Evolutionary conservation across 2,797 vertebrate genomes (phyloP).

Genomic region (Eleutherodactylus coqui): DNA sequence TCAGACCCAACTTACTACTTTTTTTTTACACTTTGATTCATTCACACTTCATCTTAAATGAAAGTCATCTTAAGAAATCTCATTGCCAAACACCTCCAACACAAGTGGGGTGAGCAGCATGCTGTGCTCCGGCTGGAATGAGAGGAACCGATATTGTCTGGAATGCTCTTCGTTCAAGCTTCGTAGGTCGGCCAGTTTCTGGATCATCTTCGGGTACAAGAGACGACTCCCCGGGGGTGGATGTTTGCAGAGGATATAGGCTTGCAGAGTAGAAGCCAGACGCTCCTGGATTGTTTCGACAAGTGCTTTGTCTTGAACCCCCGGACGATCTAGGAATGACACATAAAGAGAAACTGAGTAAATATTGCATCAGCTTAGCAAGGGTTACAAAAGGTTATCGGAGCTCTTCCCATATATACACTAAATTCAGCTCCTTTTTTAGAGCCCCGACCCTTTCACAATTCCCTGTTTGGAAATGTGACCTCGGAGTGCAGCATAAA

Average conservation of each 20-base stretch:
- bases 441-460: too few relatives aligned
- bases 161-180: constrained; percentile 97
- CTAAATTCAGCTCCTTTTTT: too few relatives aligned
- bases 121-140: constrained; percentile 88
- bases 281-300: constrained; percentile 91
- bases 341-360: neutral
- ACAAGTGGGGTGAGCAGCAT: constrained; percentile 92
- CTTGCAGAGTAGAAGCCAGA: constrained; percentile 87
- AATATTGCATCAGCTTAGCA: neutral
- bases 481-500: too few relatives aligned
- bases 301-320: constrained; percentile 86
- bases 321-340: constrained; percentile 84
- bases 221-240: constrained; percentile 82
- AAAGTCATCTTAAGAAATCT: constrained; percentile 82
- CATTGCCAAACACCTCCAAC: constrained; percentile 87
- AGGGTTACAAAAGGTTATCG: too few relatives aligned
- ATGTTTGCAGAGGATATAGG: constrained; percentile 86
- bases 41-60: neutral
- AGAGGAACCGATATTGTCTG: constrained; percentile 92
- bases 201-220: constrained; percentile 98
- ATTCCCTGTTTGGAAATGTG: too few relatives aligned
- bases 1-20: neutral
- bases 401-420: too few relatives aligned
- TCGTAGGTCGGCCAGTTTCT: constrained; percentile 93
- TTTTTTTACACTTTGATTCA: constrained; percentile 3